Evolutionary conservation across 2,888 invertebrate genomes (phyloP).

Genomic region (Vanessa cardui): DNA sequence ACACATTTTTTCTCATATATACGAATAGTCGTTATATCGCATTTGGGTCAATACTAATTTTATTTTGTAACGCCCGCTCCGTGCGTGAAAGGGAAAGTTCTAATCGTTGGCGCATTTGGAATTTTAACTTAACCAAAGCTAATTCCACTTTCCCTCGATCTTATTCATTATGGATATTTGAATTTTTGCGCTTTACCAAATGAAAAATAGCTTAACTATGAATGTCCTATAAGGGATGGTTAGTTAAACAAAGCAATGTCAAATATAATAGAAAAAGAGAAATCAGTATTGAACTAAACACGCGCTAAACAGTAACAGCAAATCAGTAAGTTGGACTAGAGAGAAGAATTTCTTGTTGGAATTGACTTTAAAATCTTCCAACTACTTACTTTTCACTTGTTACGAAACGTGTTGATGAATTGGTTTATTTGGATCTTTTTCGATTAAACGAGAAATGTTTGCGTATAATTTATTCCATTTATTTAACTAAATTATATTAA

Average conservation of each 20-base stretch:
- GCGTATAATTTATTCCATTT: too few species aligned
- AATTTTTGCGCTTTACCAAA: constrained; percentile 23
- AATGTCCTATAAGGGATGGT: too few species aligned
- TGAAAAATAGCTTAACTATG: not conserved
- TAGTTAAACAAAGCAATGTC: not conserved
- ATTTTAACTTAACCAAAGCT: constrained; percentile 51
- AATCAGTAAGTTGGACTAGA: not conserved
- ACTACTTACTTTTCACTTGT: not conserved
- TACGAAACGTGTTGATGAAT: not conserved
- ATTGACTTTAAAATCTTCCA: not conserved
- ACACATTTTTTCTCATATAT: constrained; percentile 32
- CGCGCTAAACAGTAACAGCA: too few species aligned
- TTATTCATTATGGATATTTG: constrained; percentile 27
- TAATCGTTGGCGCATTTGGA: constrained; percentile 46
- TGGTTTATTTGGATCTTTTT: not conserved
- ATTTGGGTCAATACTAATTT: constrained; percentile 50
- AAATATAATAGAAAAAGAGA: too few species aligned
- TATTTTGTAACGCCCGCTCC: constrained; percentile 45
- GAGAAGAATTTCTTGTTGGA: not conserved
- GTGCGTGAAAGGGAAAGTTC: constrained; percentile 58
- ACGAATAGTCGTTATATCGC: constrained; percentile 33
- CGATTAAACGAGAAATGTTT: not conserved
- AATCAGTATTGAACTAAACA: too few species aligned
- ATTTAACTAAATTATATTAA: too few species aligned
- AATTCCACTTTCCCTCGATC: constrained; percentile 54